Evolutionary conservation across 2,888 invertebrate genomes (phyloP).

Genomic region (Malthinus seriepunctatus): DNA sequence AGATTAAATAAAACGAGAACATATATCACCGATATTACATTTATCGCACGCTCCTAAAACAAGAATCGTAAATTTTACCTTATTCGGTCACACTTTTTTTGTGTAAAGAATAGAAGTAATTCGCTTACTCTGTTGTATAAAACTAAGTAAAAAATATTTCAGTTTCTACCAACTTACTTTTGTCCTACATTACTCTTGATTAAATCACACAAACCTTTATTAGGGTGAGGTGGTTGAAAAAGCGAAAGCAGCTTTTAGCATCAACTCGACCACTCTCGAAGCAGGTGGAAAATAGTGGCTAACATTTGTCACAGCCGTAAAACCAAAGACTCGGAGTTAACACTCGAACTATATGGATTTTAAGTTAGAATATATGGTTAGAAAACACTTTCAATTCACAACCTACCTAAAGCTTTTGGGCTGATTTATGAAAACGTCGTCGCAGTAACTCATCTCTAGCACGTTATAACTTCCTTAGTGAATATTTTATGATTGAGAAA

Average conservation of each 20-base stretch:
- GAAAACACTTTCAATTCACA: slow-evolving; percentile 34
- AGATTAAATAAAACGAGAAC: slow-evolving; percentile 29
- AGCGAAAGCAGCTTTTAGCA: slow-evolving; percentile 27
- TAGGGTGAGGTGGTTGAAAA: slow-evolving; percentile 21
- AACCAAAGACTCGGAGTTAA: slow-evolving; percentile 12
- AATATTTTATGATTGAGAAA: slow-evolving; percentile 45
- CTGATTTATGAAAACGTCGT: slow-evolving; percentile 44
- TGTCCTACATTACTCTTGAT: slow-evolving; percentile 36
- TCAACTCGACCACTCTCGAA: slow-evolving; percentile 20
- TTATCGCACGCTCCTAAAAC: slow-evolving; percentile 24
- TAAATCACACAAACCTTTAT: slow-evolving; percentile 39
- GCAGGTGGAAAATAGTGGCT: slow-evolving; percentile 28
- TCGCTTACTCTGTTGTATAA: slow-evolving; percentile 17
- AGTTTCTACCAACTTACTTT: slow-evolving; percentile 18
- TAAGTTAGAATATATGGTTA: slow-evolving; percentile 29
- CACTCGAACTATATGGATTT: slow-evolving; percentile 21
- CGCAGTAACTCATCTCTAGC: slow-evolving; percentile 42
- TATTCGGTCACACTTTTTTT: slow-evolving; percentile 20
- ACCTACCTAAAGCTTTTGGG: slow-evolving; percentile 32
- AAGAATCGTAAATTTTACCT: slow-evolving; percentile 23
- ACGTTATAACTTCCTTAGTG: slow-evolving; percentile 45
- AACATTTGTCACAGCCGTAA: slow-evolving; percentile 23
- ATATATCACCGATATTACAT: slow-evolving; percentile 30
- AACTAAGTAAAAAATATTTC: slow-evolving; percentile 24
- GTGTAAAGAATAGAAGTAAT: slow-evolving; percentile 20